Evolutionary conservation across 2,797 vertebrate genomes (phyloP), one percentile per base, ranked within the genome.

Genomic region (Hydrocynus forskahlii): DNA sequence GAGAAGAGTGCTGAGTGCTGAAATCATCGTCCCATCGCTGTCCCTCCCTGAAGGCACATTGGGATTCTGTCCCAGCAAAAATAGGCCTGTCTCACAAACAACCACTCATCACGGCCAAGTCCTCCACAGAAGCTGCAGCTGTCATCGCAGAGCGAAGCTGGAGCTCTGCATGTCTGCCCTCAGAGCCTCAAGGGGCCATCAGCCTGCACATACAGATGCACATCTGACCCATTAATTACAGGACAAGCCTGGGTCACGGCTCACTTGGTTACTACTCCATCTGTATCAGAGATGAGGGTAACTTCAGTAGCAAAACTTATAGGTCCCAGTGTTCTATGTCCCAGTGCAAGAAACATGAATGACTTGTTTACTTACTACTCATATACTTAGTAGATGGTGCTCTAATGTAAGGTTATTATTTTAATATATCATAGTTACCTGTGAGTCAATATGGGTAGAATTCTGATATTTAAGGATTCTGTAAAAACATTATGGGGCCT

Each of bases 11-110:
- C 5, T 21, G 25, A 62, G 62, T 73, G 75, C 16, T 73, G 67
- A 81, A 71, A 77, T 77, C 57, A 76, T 72, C 67, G 4, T 23
- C 57, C 59, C 68, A 77, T 77, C 21, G 63, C 70, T 63, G 60
- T 38, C 62, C 2, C 17, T 67, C 67, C 62, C 81, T 38, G 38
- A 73, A 78, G 75, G 48, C 48, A 48, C 66, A 64, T 45, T 55
- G 29, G 55, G 80, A 66, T 81, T 81, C 75, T 19, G 75, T 43
- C 48, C 6, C 50, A 17, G 16, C 73, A 57, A 25, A 70, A 69
- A 69, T 60, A 81, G 64, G 73, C 43, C 48, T 12, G 12, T 76
- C 55, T 25, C 73, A 38, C 25, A n/a, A 76, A 63, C 55, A 25
- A 69, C 21, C 9, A 40, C 52, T 80, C 43, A 23, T 40, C 25